These are phyloP conservation scores for Pagetopsis macropterus DNA, from an alignment of 2,797 vertebrate genomes.

Conservation along the genomic window DNA sequence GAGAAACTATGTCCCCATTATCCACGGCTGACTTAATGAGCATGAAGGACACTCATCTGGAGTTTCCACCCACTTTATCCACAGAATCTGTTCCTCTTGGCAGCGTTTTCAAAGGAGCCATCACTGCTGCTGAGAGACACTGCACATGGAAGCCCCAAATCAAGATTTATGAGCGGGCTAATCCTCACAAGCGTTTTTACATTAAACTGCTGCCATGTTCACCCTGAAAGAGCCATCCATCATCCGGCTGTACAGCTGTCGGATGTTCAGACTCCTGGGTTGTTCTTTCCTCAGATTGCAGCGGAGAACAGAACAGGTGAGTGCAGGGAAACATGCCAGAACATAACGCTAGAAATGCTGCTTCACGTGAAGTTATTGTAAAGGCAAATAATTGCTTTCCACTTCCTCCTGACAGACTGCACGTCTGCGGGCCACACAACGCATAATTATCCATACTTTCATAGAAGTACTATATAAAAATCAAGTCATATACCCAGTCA, in stretches of 20 bases:
- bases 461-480: conserved; percentile 67
- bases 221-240: conserved; percentile 50
- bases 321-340: conserved; percentile 30
- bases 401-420: conserved; percentile 59
- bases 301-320: conserved; percentile 43
- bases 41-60: conserved; percentile 21
- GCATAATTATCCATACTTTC: conserved; percentile 64
- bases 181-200: conserved; percentile 52
- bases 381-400: conserved; percentile 61
- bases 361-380: conserved; percentile 47
- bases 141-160: conserved; percentile 38
- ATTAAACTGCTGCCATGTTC: conserved; percentile 50
- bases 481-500: conserved; percentile 59
- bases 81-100: conserved; percentile 26
- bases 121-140: conserved; percentile 16
- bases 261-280: conserved; percentile 11
- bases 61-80: conserved; percentile 34
- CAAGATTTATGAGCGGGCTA: conserved; percentile 58
- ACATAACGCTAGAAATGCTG: not conserved
- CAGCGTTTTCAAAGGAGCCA: conserved; percentile 18
- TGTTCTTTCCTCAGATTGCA: not conserved
- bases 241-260: conserved; percentile 15
- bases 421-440: conserved; percentile 54
- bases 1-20: conserved; percentile 1
- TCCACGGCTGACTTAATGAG: conserved; percentile 32